phyloP scores from a whole-genome alignment of 2,797 vertebrate species.

The Cuculus canorus region DNA sequence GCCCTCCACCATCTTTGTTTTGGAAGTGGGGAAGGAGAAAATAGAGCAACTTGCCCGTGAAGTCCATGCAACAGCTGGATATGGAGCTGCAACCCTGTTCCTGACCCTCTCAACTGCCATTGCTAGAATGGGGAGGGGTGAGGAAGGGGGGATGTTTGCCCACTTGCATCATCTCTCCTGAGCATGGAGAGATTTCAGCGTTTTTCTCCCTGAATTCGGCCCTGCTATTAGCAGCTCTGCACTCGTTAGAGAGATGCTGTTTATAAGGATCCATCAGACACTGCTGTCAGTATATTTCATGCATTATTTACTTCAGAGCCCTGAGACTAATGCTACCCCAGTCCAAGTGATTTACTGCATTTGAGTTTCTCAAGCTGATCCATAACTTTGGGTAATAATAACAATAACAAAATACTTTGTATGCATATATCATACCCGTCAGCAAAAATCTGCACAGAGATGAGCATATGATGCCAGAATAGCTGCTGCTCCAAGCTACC shows the following conservation, averaged over 20 bases:
- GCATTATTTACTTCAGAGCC: conserved; percentile 64
- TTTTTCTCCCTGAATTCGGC: not conserved
- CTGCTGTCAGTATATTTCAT: conserved; percentile 66
- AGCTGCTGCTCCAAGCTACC: accelerated
- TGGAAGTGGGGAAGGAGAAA: not conserved
- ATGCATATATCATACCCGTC: conserved; percentile 49
- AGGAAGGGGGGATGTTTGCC: not conserved
- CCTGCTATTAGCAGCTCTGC: conserved; percentile 33
- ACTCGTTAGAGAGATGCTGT: conserved; percentile 58
- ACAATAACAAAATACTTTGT: conserved; percentile 61
- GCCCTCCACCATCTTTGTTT: not conserved
- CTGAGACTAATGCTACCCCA: conserved; percentile 59
- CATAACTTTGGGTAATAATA: conserved; percentile 69
- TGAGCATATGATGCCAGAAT: not conserved
- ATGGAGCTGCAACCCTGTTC: not conserved
- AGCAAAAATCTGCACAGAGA: conserved; percentile 32
- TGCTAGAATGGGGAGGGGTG: not conserved
- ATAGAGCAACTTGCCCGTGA: not conserved
- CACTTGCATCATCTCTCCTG: not conserved
- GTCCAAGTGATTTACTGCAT: conserved; percentile 60
- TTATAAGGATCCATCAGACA: conserved; percentile 52
- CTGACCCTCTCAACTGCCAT: not conserved
- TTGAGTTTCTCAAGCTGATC: conserved; percentile 64
- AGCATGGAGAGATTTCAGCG: not conserved
- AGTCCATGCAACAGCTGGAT: not conserved